Evolutionary conservation across 2,113 vertebrate species (phyloP).

Genomic region (Amphiprion percula): DNA sequence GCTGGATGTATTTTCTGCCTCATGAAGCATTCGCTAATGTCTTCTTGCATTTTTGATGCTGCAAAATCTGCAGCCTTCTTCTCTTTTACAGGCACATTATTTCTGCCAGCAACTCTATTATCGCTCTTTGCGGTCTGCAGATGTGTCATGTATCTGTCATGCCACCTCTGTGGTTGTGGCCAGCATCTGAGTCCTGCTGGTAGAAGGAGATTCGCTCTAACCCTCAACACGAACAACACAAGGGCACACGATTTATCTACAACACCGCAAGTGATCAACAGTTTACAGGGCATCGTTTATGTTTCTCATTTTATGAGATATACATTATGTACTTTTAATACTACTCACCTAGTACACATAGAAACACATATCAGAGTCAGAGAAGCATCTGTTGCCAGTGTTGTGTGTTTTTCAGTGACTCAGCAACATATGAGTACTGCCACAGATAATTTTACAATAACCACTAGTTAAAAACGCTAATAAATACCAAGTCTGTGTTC

Average conservation of each 20-base stretch:
- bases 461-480: background rate
- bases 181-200: background rate
- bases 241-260: background rate
- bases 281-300: no score
- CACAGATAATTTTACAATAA: background rate
- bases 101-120: constrained; percentile 11
- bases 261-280: background rate
- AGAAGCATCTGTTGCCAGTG: background rate
- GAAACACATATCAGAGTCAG: background rate
- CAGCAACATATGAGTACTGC: background rate
- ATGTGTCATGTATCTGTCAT: constrained; percentile 1
- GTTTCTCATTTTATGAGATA: background rate
- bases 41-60: constrained; percentile 21
- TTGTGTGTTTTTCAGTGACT: background rate
- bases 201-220: background rate
- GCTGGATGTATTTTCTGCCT: background rate
- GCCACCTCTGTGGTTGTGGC: background rate
- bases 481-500: constrained; percentile 1
- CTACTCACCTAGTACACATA: background rate
- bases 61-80: constrained; percentile 9
- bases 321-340: background rate
- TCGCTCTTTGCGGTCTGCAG: constrained; percentile 12
- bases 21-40: constrained; percentile 1
- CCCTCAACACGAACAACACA: background rate
- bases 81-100: constrained; percentile 23